Evolutionary conservation across 2,113 vertebrate species (phyloP).

Genomic region (Cyanoderma ruficeps): DNA sequence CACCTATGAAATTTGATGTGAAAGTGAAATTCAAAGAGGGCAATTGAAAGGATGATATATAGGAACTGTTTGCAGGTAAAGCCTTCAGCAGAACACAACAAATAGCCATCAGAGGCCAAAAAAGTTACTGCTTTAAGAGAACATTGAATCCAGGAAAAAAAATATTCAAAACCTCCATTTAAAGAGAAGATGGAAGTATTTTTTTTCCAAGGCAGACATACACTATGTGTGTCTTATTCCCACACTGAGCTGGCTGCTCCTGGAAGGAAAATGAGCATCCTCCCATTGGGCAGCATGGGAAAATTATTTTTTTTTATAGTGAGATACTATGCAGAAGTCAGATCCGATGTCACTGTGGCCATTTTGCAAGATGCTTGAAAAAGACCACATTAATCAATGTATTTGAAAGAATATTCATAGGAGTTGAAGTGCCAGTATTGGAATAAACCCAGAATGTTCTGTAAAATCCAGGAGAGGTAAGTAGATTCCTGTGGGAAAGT

Average conservation of each 20-base stretch:
- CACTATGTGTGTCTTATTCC: not conserved
- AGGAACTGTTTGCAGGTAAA: constrained; percentile 2
- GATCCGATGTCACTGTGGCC: not conserved
- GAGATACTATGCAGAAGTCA: not conserved
- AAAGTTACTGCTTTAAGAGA: constrained; percentile 28
- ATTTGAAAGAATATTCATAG: not conserved
- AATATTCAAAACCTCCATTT: not conserved
- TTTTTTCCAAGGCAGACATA: not conserved
- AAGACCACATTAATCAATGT: not conserved
- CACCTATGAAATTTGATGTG: constrained; percentile 43
- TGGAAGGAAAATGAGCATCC: not conserved
- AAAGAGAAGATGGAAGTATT: not conserved
- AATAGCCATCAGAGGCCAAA: not conserved
- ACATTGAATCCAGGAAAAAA: not conserved
- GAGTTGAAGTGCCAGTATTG: not conserved
- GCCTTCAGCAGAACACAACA: not conserved
- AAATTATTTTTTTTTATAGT: not conserved
- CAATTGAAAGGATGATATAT: constrained; percentile 14
- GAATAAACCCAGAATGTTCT: not conserved
- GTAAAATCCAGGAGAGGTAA: not conserved
- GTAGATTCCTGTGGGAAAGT: not conserved
- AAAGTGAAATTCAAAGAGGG: constrained; percentile 41
- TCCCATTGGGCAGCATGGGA: not conserved
- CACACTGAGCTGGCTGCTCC: not conserved
- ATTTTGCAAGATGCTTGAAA: not conserved